phyloP scores from a whole-genome alignment of 2,797 vertebrate genomes.

The Amblyraja radiata region DNA sequence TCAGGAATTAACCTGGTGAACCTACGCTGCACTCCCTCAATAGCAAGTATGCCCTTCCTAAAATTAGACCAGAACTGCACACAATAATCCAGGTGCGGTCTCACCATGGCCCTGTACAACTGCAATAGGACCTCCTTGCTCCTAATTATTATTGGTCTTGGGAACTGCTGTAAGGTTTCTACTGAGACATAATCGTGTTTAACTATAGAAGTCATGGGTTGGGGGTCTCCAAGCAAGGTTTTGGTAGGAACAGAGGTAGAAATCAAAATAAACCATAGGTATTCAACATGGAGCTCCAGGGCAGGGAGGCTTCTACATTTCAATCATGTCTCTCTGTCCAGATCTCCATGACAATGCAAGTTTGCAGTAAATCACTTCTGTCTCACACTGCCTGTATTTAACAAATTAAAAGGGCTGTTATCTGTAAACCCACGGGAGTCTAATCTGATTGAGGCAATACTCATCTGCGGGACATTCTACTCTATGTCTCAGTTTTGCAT shows the following conservation, averaged over 20 bases:
- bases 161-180: too few species aligned
- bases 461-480: background rate
- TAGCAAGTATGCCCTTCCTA: too few species aligned
- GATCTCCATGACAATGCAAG: background rate
- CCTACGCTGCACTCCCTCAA: too few species aligned
- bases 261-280: background rate
- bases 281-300: background rate
- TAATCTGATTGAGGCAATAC: background rate
- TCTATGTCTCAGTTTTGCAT: background rate
- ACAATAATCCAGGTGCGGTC: too few species aligned
- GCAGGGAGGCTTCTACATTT: background rate
- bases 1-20: too few species aligned
- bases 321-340: background rate
- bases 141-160: too few species aligned
- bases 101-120: too few species aligned
- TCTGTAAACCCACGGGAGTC: background rate
- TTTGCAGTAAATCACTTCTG: background rate
- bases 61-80: too few species aligned
- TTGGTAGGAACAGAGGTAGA: background rate
- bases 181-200: too few species aligned
- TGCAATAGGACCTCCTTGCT: too few species aligned
- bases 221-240: background rate
- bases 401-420: background rate
- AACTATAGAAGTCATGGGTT: too few species aligned
- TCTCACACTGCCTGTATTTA: background rate